A percentile compares a stretch with the other conserved stretches of the same genome.
These are phyloP conservation scores for Deilephila porcellus DNA, from an alignment of 2,888 invertebrate species.

Conservation along the genomic window DNA sequence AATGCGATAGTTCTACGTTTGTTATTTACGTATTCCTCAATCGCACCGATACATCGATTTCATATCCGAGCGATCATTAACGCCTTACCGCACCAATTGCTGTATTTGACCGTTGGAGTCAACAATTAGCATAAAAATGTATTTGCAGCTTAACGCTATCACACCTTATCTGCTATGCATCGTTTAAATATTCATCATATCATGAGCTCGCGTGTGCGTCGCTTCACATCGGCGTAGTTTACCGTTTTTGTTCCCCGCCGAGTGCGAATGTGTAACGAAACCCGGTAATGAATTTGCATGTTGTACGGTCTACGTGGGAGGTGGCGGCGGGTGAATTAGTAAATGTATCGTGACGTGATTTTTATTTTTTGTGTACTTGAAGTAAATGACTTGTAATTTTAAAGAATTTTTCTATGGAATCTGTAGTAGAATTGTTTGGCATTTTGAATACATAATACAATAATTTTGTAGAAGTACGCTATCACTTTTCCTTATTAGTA, in stretches of 20 bases:
- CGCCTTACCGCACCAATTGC: not conserved
- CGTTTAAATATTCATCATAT: constrained; percentile 49
- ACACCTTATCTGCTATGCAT: constrained; percentile 29
- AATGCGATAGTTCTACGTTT: no score
- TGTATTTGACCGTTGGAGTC: constrained; percentile 10
- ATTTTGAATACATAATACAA: no score
- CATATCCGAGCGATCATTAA: not conserved
- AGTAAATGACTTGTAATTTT: no score
- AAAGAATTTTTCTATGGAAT: no score
- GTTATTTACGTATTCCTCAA: not conserved
- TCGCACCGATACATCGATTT: not conserved
- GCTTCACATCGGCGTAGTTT: constrained; percentile 53
- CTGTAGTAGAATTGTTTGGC: no score
- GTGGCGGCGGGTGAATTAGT: constrained; percentile 34
- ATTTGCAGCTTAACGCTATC: constrained; percentile 27
- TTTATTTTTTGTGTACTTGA: no score
- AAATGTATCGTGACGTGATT: not conserved
- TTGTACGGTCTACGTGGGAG: constrained; percentile 36
- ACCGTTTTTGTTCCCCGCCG: constrained; percentile 49
- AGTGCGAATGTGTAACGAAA: constrained; percentile 56
- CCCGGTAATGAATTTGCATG: constrained; percentile 48
- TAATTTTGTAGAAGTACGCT: no score
- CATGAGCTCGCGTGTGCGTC: constrained; percentile 52
- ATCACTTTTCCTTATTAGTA: no score
- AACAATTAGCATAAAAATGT: constrained; percentile 28